Evolutionary conservation across 2,113 vertebrate species (phyloP).

Genomic region (Sprattus sprattus): DNA sequence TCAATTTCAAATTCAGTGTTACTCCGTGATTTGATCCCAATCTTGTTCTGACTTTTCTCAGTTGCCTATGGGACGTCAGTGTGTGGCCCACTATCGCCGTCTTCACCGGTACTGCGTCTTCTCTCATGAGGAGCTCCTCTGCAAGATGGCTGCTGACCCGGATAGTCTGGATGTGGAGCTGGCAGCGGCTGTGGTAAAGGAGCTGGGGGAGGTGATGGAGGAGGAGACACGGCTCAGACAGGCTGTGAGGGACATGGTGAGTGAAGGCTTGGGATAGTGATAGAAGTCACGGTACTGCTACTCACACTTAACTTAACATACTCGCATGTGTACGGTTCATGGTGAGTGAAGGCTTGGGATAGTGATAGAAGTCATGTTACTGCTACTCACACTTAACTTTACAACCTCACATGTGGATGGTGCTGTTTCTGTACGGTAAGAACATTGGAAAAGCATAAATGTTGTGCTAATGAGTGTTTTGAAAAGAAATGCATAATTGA

Average conservation of each 20-base stretch:
- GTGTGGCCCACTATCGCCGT: conserved; percentile 90
- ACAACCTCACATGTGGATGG: too few species aligned
- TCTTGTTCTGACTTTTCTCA: conserved; percentile 40
- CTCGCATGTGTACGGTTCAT: too few species aligned
- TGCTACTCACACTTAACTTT: too few species aligned
- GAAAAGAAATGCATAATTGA: too few species aligned
- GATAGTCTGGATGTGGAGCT: conserved; percentile 95
- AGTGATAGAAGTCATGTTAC: background rate
- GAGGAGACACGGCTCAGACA: conserved; percentile 87
- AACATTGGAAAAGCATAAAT: too few species aligned
- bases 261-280: conserved; percentile 21
- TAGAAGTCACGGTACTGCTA: background rate
- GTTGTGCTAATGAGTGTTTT: background rate
- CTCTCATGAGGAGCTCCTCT: conserved; percentile 95
- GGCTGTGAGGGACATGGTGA: conserved; percentile 83
- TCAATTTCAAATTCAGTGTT: background rate
- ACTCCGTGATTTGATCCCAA: background rate
- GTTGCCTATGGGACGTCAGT: conserved; percentile 93
- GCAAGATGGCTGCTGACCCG: conserved; percentile 97
- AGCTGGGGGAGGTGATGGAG: conserved; percentile 89
- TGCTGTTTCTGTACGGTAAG: too few species aligned
- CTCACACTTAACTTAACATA: too few species aligned
- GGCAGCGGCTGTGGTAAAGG: conserved; percentile 89
- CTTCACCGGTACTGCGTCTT: conserved; percentile 94
- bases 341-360: conserved; percentile 64